Conservation (phyloP, 2,113 vertebrate species). For the Pangasianodon hypophthalmus region DNA sequence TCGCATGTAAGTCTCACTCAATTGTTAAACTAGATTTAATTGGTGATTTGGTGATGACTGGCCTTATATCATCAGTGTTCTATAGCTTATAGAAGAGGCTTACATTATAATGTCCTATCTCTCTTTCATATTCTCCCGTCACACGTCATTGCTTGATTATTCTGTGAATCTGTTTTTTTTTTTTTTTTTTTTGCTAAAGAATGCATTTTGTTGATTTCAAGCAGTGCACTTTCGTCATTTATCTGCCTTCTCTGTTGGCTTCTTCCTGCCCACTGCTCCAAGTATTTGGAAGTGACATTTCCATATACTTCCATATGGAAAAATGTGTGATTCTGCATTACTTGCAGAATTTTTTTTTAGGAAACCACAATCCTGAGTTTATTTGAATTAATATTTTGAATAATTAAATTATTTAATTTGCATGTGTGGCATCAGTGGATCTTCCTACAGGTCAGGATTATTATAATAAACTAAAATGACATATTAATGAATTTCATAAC, state of each 20-base stretch:
- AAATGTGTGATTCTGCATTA: background rate
- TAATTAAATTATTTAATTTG: background rate
- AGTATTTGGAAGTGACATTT: background rate
- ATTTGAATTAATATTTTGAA: background rate
- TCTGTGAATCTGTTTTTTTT: slow-evolving; percentile 22
- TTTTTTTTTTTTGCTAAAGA: slow-evolving; percentile 33
- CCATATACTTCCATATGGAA: background rate
- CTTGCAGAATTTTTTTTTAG: background rate
- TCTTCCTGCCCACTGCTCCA: background rate
- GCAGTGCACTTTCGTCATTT: slow-evolving; percentile 1
- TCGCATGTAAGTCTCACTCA: slow-evolving; percentile 77
- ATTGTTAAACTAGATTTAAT: background rate
- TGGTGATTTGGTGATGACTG: slow-evolving; percentile 16
- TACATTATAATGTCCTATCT: background rate
- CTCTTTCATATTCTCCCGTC: background rate
- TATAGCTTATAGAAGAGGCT: background rate
- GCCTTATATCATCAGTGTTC: background rate
- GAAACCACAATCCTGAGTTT: background rate
- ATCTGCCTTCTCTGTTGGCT: background rate
- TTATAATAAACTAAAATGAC: background rate
- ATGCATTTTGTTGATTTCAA: slow-evolving; percentile 5
- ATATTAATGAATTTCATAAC: background rate
- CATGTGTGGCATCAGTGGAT: background rate
- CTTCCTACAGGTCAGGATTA: background rate
- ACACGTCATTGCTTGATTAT: slow-evolving; percentile 18